phyloP scores from a whole-genome alignment of 2,888 invertebrate species.

The Chloroclystis v-ata region DNA sequence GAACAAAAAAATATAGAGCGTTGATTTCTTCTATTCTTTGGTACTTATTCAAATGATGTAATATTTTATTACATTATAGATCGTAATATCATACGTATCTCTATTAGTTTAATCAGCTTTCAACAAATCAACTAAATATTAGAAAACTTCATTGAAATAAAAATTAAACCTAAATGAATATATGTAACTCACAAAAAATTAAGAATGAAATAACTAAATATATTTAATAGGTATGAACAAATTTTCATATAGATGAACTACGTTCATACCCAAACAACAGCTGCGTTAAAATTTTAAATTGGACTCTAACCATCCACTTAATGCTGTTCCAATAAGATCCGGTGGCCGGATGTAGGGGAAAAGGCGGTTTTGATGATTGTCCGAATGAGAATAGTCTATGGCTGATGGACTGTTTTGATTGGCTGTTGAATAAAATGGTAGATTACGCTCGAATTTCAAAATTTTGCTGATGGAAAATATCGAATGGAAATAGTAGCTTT shows the following conservation, averaged over 20 bases:
- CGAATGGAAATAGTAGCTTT: neutral
- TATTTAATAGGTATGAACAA: neutral
- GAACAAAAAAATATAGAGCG: too few relatives aligned
- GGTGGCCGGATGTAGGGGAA: conserved; percentile 18
- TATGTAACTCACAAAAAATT: too few relatives aligned
- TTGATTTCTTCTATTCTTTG: too few relatives aligned
- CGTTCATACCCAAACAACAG: neutral
- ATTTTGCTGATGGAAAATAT: neutral
- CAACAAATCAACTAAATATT: too few relatives aligned
- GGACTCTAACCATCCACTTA: conserved; percentile 5
- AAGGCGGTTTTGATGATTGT: conserved; percentile 14
- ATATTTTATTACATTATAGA: too few relatives aligned
- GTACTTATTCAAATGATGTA: too few relatives aligned
- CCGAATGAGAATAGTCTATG: neutral
- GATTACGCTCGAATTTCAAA: neutral
- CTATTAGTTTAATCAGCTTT: too few relatives aligned
- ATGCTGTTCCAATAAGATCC: conserved; percentile 17
- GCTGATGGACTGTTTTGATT: conserved; percentile 4
- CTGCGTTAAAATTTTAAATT: neutral
- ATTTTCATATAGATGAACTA: neutral
- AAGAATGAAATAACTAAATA: too few relatives aligned
- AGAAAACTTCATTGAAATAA: too few relatives aligned
- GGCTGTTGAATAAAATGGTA: conserved; percentile 6
- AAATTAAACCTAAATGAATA: too few relatives aligned
- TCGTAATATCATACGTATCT: too few relatives aligned